phyloP scores from a whole-genome alignment of 2,888 invertebrate species.

The Caprella mutica region DNA sequence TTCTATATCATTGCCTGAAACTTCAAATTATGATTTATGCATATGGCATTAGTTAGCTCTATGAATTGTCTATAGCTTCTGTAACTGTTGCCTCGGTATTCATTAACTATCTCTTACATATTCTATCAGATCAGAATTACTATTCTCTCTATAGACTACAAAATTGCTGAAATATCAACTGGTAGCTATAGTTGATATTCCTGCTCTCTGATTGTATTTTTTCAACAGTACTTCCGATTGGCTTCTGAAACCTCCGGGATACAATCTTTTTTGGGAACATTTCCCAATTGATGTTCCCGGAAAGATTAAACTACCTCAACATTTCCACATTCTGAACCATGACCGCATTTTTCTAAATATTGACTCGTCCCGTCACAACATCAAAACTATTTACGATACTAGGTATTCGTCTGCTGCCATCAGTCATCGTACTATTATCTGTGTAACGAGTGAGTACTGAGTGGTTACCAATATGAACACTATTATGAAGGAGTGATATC shows the following conservation, averaged over 20 bases:
- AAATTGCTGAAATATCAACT: background rate
- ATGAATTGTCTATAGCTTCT: no score
- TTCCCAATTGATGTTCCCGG: background rate
- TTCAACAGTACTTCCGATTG: background rate
- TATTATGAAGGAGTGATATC: no score
- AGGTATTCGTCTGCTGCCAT: background rate
- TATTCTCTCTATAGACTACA: no score
- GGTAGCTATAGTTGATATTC: background rate
- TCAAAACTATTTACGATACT: slow-evolving; percentile 10
- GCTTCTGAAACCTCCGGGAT: background rate
- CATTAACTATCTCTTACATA: no score
- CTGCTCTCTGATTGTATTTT: background rate
- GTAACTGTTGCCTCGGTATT: no score
- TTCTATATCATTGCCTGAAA: no score
- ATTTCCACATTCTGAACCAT: background rate
- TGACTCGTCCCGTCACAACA: background rate
- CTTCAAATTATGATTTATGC: no score
- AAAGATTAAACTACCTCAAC: background rate
- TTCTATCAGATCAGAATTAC: no score
- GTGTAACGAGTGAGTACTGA: slow-evolving; percentile 1
- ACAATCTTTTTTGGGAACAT: background rate
- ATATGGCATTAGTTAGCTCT: no score
- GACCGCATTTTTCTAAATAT: background rate
- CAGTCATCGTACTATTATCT: background rate
- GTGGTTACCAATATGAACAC: no score